Evolutionary conservation across 35 echinoderm and acorn worm species (phyloP).

Genomic region (Acanthaster planci): DNA sequence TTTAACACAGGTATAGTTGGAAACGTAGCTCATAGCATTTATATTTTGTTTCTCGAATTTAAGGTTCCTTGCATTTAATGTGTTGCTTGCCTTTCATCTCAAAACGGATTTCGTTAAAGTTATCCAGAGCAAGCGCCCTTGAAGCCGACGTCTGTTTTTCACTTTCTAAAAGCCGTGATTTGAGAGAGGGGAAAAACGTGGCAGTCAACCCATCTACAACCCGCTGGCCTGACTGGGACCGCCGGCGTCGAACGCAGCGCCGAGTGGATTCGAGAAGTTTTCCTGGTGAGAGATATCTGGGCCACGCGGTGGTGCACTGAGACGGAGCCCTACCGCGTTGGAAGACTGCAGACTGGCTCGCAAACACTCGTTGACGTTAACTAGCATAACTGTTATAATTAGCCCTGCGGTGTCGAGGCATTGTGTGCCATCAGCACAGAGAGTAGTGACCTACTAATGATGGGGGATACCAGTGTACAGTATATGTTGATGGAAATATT

Average conservation of each 20-base stretch:
- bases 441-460: no score
- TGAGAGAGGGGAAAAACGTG: not conserved
- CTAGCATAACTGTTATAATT: no score
- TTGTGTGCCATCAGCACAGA: no score
- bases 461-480: no score
- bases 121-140: no score
- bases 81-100: not conserved
- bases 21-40: no score
- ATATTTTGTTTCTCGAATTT: not conserved
- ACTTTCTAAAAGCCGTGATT: not conserved
- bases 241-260: constrained; percentile 7
- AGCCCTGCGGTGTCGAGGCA: no score
- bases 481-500: no score
- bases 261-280: not conserved
- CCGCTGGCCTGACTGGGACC: constrained; percentile 16
- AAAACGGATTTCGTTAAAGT: not conserved
- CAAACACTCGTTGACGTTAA: no score
- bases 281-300: not conserved
- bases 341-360: no score
- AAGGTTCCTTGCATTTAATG: not conserved
- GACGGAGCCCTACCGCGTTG: no score
- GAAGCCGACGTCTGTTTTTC: not conserved
- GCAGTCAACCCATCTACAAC: not conserved
- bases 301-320: not conserved
- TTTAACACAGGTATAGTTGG: not conserved